phyloP scores from a whole-genome alignment of 2,888 invertebrate genomes.

The Sialis lutaria region DNA sequence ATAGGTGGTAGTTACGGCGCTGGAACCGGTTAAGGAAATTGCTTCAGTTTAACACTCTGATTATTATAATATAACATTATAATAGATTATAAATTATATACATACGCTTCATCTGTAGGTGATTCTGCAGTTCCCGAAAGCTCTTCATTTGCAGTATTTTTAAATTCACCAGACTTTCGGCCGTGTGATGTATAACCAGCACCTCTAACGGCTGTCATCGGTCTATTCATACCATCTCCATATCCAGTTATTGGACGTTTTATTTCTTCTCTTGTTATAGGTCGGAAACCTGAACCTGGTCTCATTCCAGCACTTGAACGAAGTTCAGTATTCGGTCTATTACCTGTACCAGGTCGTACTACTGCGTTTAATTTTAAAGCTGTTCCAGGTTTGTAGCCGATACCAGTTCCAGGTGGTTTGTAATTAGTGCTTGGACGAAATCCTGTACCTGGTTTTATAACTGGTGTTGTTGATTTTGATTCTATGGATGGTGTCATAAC shows the following conservation, averaged over 20 bases:
- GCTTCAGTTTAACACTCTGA: too few species aligned
- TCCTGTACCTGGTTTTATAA: background rate
- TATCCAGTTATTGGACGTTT: constrained; percentile 6
- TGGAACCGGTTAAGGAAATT: too few species aligned
- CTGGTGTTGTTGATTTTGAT: background rate
- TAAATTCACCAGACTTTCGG: constrained; percentile 52
- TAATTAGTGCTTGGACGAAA: constrained; percentile 3
- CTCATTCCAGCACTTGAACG: constrained; percentile 12
- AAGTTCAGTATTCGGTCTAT: constrained; percentile 10
- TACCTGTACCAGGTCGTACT: constrained; percentile 15
- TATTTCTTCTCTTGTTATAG: constrained; percentile 22
- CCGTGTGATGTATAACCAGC: constrained; percentile 83
- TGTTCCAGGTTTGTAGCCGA: constrained; percentile 18
- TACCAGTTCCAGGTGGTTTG: constrained; percentile 10
- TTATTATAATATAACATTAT: too few species aligned
- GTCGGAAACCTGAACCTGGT: constrained; percentile 25
- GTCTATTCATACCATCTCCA: constrained; percentile 31
- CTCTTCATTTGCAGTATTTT: constrained; percentile 43
- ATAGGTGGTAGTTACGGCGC: too few species aligned
- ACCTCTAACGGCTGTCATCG: constrained; percentile 93
- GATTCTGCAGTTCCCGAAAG: constrained; percentile 44
- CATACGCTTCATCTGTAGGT: constrained; percentile 63
- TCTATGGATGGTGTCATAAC: background rate
- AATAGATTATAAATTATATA: constrained; percentile 4
- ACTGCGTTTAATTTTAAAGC: constrained; percentile 8